These are phyloP conservation scores for Cichlasoma orientale DNA, from an alignment of 2,797 vertebrate genomes.

Conservation along the genomic window DNA sequence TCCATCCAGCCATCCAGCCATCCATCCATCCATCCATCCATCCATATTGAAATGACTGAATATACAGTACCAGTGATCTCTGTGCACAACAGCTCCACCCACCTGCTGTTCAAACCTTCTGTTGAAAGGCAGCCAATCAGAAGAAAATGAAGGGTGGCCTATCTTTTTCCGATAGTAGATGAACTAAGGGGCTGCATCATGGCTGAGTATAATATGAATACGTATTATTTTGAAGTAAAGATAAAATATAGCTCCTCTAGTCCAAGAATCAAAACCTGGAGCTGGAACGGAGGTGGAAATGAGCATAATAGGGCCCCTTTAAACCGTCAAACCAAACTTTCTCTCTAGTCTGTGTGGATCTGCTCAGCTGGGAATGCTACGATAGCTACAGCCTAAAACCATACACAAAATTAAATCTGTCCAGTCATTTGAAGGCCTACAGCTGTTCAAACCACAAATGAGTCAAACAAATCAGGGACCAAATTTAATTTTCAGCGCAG, in stretches of 20 bases:
- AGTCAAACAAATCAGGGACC: constrained; percentile 25
- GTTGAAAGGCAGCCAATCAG: not conserved
- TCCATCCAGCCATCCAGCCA: no score
- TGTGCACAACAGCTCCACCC: not conserved
- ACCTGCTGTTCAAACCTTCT: not conserved
- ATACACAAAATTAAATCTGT: constrained; percentile 19
- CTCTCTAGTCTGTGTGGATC: not conserved
- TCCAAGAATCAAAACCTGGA: not conserved
- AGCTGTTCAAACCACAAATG: constrained; percentile 50
- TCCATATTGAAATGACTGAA: not conserved
- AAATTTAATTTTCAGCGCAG: constrained; percentile 36
- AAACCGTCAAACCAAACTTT: not conserved
- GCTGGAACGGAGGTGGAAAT: no score
- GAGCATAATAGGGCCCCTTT: not conserved
- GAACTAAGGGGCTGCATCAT: not conserved
- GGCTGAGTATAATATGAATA: not conserved
- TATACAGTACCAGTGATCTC: not conserved
- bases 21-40: no score
- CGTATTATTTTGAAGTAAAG: not conserved
- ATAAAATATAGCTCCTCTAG: not conserved
- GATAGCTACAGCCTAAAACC: constrained; percentile 22
- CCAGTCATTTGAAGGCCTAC: constrained; percentile 31
- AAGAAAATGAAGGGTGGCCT: not conserved
- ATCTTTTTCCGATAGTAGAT: not conserved
- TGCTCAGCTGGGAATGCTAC: not conserved